A percentile compares a stretch with the other conserved stretches of the same genome.
Conservation (phyloP, 2,797 vertebrate genomes). For the Danio jaintianensis region DNA sequence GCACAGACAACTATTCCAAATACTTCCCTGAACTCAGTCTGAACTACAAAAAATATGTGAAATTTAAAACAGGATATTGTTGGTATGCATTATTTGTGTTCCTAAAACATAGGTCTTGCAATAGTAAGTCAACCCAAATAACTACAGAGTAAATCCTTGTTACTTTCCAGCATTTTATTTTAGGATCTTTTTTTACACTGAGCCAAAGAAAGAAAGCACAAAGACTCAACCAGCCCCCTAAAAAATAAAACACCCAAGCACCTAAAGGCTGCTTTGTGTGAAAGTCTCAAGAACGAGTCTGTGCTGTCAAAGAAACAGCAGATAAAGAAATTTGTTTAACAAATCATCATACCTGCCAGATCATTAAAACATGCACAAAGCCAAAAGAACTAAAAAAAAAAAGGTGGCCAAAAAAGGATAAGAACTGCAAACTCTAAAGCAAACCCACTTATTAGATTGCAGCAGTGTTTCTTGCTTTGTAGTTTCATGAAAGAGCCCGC, state of each 20-base stretch:
- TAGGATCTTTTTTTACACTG: background rate
- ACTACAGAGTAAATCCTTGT: background rate
- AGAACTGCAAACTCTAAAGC: conserved; percentile 2
- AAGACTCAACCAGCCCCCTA: background rate
- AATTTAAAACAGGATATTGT: background rate
- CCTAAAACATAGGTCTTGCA: background rate
- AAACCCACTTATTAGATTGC: conserved; percentile 1
- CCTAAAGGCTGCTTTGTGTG: background rate
- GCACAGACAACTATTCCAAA: too few relatives aligned
- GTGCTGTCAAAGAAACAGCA: conserved; percentile 17
- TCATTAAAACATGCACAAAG: background rate
- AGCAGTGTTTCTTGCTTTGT: conserved; percentile 13
- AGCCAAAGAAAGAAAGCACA: background rate
- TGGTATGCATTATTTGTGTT: background rate
- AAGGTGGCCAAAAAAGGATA: background rate
- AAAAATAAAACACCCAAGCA: conserved; percentile 2
- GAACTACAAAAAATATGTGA: too few relatives aligned
- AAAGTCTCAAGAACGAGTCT: background rate
- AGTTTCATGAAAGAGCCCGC: conserved; percentile 8
- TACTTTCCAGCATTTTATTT: background rate
- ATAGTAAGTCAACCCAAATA: background rate
- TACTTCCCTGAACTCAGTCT: too few relatives aligned
- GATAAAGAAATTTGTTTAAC: conserved; percentile 17
- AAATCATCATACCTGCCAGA: conserved; percentile 13
- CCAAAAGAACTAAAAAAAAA: background rate